Evolutionary conservation across 2,113 vertebrate genomes (phyloP), one percentile per base, ranked within the genome.

Genomic region (Cacatua alba): DNA sequence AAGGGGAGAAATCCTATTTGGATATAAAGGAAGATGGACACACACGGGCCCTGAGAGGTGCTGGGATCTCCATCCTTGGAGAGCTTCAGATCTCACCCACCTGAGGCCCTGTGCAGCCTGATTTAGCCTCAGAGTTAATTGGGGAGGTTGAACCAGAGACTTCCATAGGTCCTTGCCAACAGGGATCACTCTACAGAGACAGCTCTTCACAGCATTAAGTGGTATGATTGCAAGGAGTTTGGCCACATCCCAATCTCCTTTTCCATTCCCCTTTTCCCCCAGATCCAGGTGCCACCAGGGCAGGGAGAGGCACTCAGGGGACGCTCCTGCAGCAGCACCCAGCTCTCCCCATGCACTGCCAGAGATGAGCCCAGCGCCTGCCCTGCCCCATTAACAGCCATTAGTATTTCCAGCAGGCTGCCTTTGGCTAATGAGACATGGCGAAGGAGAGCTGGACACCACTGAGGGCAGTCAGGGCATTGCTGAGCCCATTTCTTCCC

Each of bases 341-440:
- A 0, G 26, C 18, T 26, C 20, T 39, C 46, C 48, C 7, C 1
- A 20, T 29, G 28, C 69, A 5, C 1, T 18, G 33, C 23, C 75
- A n/a, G 64, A 53, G 53, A 20, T 0, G 1, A 63, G 33, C 37
- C 44, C 68, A 67, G 68, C 0, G 12, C 85, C 92, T 17, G 16
- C 48, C 53, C 64, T 15, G 26, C 25, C 33, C 18, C 31, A 17
- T 75, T 31, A 10, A 68, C 23, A 95, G 82, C 76, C 82, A 67
- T 95, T 88, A 92, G 89, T 23, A 37, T n/a, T 94, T 67, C 48
- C 17, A 78, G 71, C 74, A 90, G 84, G 71, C 76, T 51, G 16
- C 72, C 91, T 74, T 71, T 44, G 79, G 35, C 35, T 37, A 37
- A 37, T 37, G 35, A 37, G 35, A 37, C 35, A 37, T 37, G 35